These are phyloP conservation scores for Zaprionus africanus DNA, from an alignment of 1,140 invertebrate genomes.

Conservation along the genomic window DNA sequence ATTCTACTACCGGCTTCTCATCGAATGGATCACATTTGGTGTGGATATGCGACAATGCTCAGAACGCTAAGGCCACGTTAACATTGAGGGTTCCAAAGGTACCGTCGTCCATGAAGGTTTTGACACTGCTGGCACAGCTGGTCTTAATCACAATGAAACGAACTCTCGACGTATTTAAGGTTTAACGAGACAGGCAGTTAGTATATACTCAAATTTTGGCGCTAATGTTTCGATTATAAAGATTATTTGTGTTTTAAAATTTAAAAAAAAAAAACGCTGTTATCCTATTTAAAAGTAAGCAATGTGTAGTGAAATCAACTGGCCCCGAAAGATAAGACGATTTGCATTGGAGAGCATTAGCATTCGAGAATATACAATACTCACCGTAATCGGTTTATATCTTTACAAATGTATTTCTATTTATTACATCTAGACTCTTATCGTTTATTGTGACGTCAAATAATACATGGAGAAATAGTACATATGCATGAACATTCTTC, in stretches of 20 bases:
- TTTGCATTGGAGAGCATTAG: no score
- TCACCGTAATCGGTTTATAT: conserved; percentile 83
- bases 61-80: no score
- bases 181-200: conserved; percentile 14
- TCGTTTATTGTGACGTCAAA: no score
- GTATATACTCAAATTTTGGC: background rate
- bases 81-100: conserved; percentile 34
- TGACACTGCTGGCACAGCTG: no score
- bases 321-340: background rate
- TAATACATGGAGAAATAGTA: conserved; percentile 82
- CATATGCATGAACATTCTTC: no score
- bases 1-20: no score
- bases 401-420: background rate
- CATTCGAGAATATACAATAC: conserved; percentile 79
- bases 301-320: conserved; percentile 85
- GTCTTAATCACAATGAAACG: conserved; percentile 84
- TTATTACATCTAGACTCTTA: no score
- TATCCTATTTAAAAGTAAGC: conserved; percentile 84
- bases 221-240: conserved; percentile 2
- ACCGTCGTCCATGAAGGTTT: conserved; percentile 86
- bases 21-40: no score
- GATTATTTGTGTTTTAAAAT: background rate
- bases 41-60: no score
- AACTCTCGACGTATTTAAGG: conserved; percentile 22
- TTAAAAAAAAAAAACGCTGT: conserved; percentile 33